Conservation (phyloP, 2,797 vertebrate species). For the Euphonia xanthogaster region DNA sequence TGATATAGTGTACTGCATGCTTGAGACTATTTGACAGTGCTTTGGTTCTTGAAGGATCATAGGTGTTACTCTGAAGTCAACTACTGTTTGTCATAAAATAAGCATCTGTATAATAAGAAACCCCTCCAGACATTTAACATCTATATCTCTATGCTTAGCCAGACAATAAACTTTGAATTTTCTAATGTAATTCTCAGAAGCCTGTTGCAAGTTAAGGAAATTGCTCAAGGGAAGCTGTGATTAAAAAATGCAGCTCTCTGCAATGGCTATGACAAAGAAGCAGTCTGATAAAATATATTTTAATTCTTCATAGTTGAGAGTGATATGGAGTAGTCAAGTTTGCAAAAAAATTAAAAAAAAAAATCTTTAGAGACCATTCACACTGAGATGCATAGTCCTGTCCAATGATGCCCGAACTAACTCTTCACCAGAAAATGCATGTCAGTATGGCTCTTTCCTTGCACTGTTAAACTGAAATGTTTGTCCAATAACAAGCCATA, state of each 20-base stretch:
- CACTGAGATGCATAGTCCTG: neutral
- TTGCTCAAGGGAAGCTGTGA: neutral
- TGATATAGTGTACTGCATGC: neutral
- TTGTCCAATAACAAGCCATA: neutral
- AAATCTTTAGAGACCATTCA: neutral
- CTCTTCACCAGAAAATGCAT: fast-evolving
- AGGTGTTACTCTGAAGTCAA: neutral
- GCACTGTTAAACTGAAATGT: neutral
- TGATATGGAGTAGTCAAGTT: neutral
- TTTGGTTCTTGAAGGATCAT: neutral
- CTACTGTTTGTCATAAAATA: neutral
- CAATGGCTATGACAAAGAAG: neutral
- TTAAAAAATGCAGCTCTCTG: neutral
- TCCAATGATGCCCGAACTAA: neutral
- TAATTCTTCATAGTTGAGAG: neutral
- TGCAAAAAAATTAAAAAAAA: neutral
- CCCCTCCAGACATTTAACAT: neutral
- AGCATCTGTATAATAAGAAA: neutral
- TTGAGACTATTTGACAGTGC: neutral
- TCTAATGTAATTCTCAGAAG: neutral
- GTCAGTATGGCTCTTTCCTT: neutral
- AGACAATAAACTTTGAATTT: neutral
- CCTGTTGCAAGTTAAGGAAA: neutral
- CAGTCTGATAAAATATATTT: neutral
- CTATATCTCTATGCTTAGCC: neutral